Conservation (phyloP, 2,113 vertebrate species). For the Saguinus midas region DNA sequence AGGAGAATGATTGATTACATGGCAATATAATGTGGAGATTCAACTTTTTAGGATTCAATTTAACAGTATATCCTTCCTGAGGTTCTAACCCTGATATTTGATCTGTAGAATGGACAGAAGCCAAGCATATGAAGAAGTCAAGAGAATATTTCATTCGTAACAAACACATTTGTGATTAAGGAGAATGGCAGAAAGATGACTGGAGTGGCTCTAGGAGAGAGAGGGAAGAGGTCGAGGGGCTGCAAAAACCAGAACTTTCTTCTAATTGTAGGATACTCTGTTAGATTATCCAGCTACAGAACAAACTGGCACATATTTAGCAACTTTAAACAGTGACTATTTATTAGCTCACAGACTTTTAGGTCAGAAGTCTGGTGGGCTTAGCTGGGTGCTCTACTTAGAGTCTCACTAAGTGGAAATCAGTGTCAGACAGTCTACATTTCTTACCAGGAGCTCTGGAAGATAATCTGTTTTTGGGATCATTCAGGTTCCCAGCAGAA, state of each 20-base stretch:
- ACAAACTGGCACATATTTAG: background rate
- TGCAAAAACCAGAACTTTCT: fast-evolving
- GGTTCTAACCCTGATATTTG: background rate
- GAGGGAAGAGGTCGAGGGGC: background rate
- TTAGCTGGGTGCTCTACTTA: background rate
- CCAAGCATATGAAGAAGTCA: background rate
- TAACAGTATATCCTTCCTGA: background rate
- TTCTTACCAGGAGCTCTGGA: background rate
- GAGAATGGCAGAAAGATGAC: background rate
- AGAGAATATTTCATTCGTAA: background rate
- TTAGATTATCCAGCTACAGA: background rate
- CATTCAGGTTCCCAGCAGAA: background rate
- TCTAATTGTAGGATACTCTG: background rate
- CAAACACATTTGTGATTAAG: background rate
- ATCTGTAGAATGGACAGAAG: background rate
- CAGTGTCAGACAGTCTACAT: background rate
- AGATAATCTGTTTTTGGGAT: background rate
- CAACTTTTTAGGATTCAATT: background rate
- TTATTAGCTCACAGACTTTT: background rate
- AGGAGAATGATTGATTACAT: background rate
- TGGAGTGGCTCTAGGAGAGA: background rate
- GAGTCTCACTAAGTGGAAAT: background rate
- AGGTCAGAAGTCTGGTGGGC: background rate
- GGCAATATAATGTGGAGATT: background rate
- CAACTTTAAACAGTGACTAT: background rate